phyloP scores from a whole-genome alignment of 2,797 vertebrate genomes.

The Semaprochilodus insignis region DNA sequence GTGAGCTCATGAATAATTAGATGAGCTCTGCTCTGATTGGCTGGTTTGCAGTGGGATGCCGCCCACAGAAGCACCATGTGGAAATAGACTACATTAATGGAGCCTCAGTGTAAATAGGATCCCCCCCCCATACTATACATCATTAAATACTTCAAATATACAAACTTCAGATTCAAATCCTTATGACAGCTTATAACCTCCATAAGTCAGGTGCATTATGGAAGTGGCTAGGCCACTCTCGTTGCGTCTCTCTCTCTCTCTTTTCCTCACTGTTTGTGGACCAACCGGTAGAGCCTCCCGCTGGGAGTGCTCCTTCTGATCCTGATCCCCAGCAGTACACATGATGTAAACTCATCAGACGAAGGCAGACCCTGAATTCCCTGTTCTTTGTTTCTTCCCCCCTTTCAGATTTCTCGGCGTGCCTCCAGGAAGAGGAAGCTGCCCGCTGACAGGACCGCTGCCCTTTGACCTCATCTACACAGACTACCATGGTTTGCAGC shows the following conservation, averaged over 20 bases:
- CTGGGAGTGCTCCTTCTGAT: not conserved
- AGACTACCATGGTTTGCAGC: conserved; percentile 95
- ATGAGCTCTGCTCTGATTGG: too few species aligned
- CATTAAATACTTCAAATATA: too few species aligned
- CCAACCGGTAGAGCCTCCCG: not conserved
- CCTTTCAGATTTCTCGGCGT: conserved; percentile 89
- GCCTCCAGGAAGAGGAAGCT: conserved; percentile 96
- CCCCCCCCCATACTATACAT: too few species aligned
- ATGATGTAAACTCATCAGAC: not conserved
- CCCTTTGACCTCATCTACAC: conserved; percentile 98
- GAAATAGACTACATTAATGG: too few species aligned
- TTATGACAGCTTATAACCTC: too few species aligned
- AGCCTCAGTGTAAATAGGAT: too few species aligned
- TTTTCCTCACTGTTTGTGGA: not conserved
- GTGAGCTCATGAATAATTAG: too few species aligned
- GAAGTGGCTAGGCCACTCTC: too few species aligned
- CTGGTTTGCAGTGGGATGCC: too few species aligned
- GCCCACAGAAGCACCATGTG: too few species aligned
- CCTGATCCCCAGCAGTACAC: not conserved
- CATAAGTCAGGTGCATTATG: too few species aligned
- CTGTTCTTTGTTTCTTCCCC: not conserved
- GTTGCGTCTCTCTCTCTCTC: not conserved
- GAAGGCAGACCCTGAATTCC: not conserved
- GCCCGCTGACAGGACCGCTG: conserved; percentile 90
- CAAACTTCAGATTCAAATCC: too few species aligned